A percentile compares a stretch with the other conserved stretches of the same genome.
Evolutionary conservation across 2,113 vertebrate genomes (phyloP).

Genomic region (Colius striatus): DNA sequence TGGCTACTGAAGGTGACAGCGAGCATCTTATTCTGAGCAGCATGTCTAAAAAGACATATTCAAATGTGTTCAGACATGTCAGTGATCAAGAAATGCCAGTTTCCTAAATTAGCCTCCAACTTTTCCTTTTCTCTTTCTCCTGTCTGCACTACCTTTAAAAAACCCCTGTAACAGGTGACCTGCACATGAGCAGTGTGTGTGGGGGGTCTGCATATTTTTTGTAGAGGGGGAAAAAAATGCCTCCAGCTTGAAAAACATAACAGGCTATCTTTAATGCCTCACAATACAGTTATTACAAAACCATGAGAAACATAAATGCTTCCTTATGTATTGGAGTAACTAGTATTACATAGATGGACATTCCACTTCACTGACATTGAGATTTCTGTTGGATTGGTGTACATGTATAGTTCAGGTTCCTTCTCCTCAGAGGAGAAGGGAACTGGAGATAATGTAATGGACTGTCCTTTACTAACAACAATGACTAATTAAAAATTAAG

Average conservation of each 20-base stretch:
- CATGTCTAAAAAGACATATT: not conserved
- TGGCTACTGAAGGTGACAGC: not conserved
- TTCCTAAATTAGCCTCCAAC: not conserved
- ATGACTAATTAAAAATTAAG: not conserved
- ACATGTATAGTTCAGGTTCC: not conserved
- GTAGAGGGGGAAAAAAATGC: rapidly evolving
- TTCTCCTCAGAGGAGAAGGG: not conserved
- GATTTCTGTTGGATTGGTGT: not conserved
- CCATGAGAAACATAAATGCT: not conserved
- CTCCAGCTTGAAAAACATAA: not conserved
- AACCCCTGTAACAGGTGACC: no score
- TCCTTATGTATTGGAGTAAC: not conserved
- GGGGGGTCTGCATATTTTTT: not conserved
- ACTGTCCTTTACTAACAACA: not conserved
- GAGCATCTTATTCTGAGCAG: not conserved
- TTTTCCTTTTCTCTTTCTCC: not conserved
- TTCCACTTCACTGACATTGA: not conserved
- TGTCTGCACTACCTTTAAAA: not conserved
- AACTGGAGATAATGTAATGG: not conserved
- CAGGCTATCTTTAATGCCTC: not conserved
- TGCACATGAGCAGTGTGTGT: not conserved
- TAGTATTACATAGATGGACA: not conserved
- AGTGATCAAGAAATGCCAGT: not conserved
- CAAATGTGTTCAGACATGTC: not conserved
- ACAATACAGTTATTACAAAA: not conserved